phyloP scores from a whole-genome alignment of 2,888 invertebrate genomes.

The Cistogaster globosa region DNA sequence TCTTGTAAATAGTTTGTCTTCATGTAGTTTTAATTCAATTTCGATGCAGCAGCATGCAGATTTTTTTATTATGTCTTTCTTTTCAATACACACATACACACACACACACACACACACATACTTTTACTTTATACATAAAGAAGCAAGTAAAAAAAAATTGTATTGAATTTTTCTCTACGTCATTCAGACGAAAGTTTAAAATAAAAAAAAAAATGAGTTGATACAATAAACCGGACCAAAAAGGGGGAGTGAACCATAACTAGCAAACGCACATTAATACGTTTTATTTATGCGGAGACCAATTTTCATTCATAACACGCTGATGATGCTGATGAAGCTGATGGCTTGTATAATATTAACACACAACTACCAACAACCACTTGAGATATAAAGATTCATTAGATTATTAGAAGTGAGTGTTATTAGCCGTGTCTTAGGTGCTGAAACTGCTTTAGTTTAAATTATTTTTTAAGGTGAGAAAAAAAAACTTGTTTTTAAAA shows the following conservation, averaged over 20 bases:
- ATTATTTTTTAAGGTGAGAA: conserved; percentile 23
- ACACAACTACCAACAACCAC: conserved; percentile 16
- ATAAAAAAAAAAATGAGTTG: conserved; percentile 20
- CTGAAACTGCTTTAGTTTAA: conserved; percentile 11
- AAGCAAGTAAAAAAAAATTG: conserved; percentile 10
- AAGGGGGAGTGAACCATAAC: conserved; percentile 31
- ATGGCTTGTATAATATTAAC: conserved; percentile 21
- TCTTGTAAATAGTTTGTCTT: conserved; percentile 43
- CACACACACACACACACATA: background rate
- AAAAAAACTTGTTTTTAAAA: background rate
- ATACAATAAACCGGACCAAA: conserved; percentile 53
- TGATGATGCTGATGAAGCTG: background rate
- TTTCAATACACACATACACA: background rate
- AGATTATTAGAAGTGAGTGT: background rate
- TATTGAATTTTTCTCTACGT: conserved; percentile 15
- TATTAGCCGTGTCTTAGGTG: background rate
- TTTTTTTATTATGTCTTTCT: conserved; percentile 35
- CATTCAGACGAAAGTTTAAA: background rate
- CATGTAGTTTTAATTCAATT: conserved; percentile 42
- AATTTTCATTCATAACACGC: conserved; percentile 54
- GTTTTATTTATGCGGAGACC: background rate
- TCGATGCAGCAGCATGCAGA: conserved; percentile 45
- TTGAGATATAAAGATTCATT: background rate
- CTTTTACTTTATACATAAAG: conserved; percentile 15
- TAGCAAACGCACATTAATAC: conserved; percentile 9